Evolutionary conservation across 2,888 invertebrate genomes (phyloP), one percentile per base, ranked within the genome.

Genomic region (Aelia acuminata): DNA sequence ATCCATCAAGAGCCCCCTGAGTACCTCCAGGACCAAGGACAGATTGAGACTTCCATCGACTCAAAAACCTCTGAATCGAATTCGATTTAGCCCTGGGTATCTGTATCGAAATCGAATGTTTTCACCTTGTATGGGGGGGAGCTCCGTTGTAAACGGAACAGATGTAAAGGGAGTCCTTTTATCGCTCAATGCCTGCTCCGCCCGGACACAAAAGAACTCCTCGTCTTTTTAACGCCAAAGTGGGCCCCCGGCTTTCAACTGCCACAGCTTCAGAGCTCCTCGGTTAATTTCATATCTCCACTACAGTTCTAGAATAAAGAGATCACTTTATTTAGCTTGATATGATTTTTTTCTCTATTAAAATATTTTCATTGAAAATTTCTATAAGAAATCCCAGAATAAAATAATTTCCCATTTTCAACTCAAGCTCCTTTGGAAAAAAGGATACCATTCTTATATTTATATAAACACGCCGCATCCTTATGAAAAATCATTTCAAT

Each of bases 161-260:
- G 31, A 31, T 63, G 63, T 63, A 63, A 63, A 31, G 31, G 63
- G 63, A 63, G 63, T 18, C 63, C 63, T 63, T 63, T 63, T 63
- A 63, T 63, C 63, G 31, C 57, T 57, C 63, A 63, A 63, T 63
- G 63, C 63, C 31, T 63, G 31, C 31, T 63, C 57, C 31, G 63
- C 31, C 7, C 0, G 31, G 63, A 31, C 63, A 63, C 63, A 63
- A 63, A 63, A 63, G 63, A 63, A 63, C 31, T 63, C 63, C 63
- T 63, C 63, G 63, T 63, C 63, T 63, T 63, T 63, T 63, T 63
- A 63, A 63, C 63, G 63, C 31, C 63, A 63, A 63, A 63, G 63
- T 63, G 31, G 63, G 31, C 31, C 63, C 7, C 50, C n/a, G n/a
- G 63, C 63, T 63, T 63, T 63, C 63, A 63, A 63, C 63, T 63